A percentile compares a stretch with the other conserved stretches of the same genome.
Evolutionary conservation across 37 sponge, comb jelly and placozoan genomes (phyloP).

Genomic region (Aplysina aerophoba): DNA sequence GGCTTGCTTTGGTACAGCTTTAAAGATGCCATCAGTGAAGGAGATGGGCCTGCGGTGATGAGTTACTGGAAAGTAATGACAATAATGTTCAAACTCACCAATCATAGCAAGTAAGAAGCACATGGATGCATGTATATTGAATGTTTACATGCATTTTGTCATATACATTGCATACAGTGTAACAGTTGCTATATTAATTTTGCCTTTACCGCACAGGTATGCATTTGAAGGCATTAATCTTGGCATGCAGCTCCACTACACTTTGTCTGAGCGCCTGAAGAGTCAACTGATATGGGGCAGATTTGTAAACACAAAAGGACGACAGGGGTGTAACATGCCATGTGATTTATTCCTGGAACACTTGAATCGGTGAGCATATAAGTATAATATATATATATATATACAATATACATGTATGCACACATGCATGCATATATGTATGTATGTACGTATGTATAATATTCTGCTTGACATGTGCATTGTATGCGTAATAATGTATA

Average conservation of each 20-base stretch:
- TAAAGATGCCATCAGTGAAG: constrained; percentile 32
- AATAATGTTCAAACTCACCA: constrained; percentile 17
- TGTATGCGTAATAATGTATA: neutral
- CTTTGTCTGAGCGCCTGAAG: constrained; percentile 44
- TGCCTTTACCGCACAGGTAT: neutral
- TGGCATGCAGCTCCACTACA: constrained; percentile 44
- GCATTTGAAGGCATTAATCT: constrained; percentile 46
- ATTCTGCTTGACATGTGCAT: too few species aligned
- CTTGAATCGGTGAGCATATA: constrained; percentile 31
- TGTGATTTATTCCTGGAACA: constrained; percentile 65
- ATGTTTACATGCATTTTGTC: constrained; percentile 9
- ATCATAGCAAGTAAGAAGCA: constrained; percentile 17
- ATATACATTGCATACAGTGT: too few species aligned
- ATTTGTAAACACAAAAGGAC: constrained; percentile 55
- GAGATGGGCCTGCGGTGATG: constrained; percentile 26
- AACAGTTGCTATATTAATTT: neutral
- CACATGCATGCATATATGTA: too few species aligned
- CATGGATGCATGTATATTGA: too few species aligned
- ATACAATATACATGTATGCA: too few species aligned
- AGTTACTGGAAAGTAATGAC: constrained; percentile 33
- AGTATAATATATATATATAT: too few species aligned
- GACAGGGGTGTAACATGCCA: constrained; percentile 50
- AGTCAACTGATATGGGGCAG: constrained; percentile 49
- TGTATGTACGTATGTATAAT: too few species aligned
- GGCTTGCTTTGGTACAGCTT: constrained; percentile 27